Evolutionary conservation across 2,797 vertebrate genomes (phyloP), one percentile per base, ranked within the genome.

Genomic region (Smutsia temminckii): DNA sequence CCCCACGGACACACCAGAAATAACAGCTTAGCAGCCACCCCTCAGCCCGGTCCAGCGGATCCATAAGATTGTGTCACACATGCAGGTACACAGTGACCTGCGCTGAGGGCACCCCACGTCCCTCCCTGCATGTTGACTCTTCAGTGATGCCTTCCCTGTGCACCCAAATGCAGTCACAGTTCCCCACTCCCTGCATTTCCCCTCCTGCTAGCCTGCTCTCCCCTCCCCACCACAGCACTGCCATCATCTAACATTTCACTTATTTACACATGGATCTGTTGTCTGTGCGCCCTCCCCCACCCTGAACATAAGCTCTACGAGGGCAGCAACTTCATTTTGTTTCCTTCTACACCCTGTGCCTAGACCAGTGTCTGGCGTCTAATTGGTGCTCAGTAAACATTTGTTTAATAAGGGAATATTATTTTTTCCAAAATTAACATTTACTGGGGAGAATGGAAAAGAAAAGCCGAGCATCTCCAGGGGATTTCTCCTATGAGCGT

Each of bases 371-470:
- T 49, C 29, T 46, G 63, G 12, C 17, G 66, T 4, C 51, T 27
- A 51, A 5, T 40, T 87, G 57, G 25, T 46, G 25, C 40, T 71
- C 25, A 46, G 40, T 46, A 51, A 74, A 75, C 1, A 42, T 57
- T 91, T 93, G 42, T 40, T 95, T 74, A 69, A 75, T 84, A 69
- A 53, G 40, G 34, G 14, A 94, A 69, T 72, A 2, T 55, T 23
- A 23, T 80, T 85, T 94, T 83, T 59, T 32, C 51, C 84, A 66
- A 74, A 89, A 81, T 69, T 66, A 57, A 27, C 29, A 32, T 51
- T 93, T 85, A 81, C 46, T 59, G n/a, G 32, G 61, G 51, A 69
- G 11, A 95, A 72, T n/a, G 7, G 20, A 71, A 91, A 89, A 88
- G 13, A 71, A 75, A 90, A 21, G 79, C 34, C 9, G 23, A 42